A percentile compares a stretch with the other conserved stretches of the same genome.
phyloP scores from a whole-genome alignment of 1,140 invertebrate genomes.

The Hyposmocoma kahamanoa region DNA sequence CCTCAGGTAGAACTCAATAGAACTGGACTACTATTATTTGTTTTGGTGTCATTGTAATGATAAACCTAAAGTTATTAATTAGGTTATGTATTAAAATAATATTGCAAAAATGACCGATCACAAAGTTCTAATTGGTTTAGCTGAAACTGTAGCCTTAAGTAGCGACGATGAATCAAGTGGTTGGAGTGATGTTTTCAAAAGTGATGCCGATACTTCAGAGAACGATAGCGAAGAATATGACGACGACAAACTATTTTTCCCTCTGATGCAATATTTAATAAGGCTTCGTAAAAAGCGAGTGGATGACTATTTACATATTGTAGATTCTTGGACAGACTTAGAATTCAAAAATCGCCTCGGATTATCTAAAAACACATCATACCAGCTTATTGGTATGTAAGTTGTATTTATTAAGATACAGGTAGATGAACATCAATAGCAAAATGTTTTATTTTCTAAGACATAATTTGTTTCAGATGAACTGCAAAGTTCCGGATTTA shows the following conservation, averaged over 20 bases:
- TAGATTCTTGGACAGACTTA: conserved; percentile 41
- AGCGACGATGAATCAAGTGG: conserved; percentile 35
- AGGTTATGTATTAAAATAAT: no score
- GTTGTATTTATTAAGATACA: neutral
- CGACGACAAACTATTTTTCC: conserved; percentile 43
- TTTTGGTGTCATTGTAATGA: no score
- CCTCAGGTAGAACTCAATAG: no score
- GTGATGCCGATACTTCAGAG: conserved; percentile 30
- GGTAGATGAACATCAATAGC: neutral
- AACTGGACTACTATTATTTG: no score
- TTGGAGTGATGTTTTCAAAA: conserved; percentile 37
- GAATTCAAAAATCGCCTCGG: conserved; percentile 41
- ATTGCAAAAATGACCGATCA: conserved; percentile 14
- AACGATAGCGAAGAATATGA: conserved; percentile 23
- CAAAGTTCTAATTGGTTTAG: conserved; percentile 20
- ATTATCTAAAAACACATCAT: conserved; percentile 34
- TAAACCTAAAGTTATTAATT: no score
- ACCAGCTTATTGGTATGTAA: conserved; percentile 29
- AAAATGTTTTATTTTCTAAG: neutral
- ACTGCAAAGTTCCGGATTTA: conserved; percentile 37
- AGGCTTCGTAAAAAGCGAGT: conserved; percentile 33
- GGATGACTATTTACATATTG: conserved; percentile 45
- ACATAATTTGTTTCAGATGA: conserved; percentile 33
- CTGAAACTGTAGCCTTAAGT: conserved; percentile 25
- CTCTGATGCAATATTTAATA: conserved; percentile 46